A percentile compares a stretch with the other conserved stretches of the same genome.
Evolutionary conservation across 2,797 vertebrate species (phyloP).

Genomic region (Australoheros facetus): DNA sequence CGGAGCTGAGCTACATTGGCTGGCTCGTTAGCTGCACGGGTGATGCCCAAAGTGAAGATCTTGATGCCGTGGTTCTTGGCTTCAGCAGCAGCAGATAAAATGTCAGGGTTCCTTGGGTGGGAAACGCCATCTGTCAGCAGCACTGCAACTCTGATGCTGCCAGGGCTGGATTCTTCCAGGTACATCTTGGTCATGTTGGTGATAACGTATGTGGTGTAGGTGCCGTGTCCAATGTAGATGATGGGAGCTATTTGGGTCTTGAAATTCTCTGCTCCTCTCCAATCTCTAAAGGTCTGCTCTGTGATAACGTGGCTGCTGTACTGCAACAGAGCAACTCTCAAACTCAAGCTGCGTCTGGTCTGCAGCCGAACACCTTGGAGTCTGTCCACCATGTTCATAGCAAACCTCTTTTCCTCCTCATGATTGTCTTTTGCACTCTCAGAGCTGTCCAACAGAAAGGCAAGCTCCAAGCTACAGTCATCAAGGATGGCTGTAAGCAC

Average conservation of each 20-base stretch:
- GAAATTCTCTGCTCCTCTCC: conserved; percentile 87
- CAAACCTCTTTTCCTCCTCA: conserved; percentile 88
- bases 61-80: conserved; percentile 91
- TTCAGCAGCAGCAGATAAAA: conserved; percentile 88
- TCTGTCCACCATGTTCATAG: conserved; percentile 83
- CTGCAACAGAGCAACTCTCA: conserved; percentile 89
- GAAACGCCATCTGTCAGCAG: conserved; percentile 88
- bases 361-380: conserved; percentile 83
- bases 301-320: conserved; percentile 91
- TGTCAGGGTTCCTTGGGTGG: conserved; percentile 93
- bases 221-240: conserved; percentile 89
- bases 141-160: conserved; percentile 84
- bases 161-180: conserved; percentile 81
- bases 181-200: conserved; percentile 93
- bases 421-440: conserved; percentile 91
- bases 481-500: conserved; percentile 77
- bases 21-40: conserved; percentile 84
- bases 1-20: conserved; percentile 86
- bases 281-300: conserved; percentile 88
- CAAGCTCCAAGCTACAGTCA: conserved; percentile 89
- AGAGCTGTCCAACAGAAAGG: conserved; percentile 92
- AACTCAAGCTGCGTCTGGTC: conserved; percentile 80
- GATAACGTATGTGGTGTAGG: conserved; percentile 92
- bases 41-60: conserved; percentile 90
- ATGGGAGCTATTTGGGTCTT: conserved; percentile 83